Evolutionary conservation across 1,140 invertebrate genomes (phyloP).

Genomic region (Daktulosphaira vitifoliae): DNA sequence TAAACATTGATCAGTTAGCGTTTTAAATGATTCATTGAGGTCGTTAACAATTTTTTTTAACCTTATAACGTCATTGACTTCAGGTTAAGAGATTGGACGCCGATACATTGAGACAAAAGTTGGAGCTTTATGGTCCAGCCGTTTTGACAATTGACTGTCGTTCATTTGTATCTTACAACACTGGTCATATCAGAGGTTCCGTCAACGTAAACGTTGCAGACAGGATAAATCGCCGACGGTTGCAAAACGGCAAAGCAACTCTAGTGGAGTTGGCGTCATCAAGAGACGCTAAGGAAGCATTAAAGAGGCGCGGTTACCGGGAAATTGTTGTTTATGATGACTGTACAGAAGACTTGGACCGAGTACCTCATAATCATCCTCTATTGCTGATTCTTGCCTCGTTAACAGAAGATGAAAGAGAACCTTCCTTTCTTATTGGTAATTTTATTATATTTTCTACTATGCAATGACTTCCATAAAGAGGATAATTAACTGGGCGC

Average conservation of each 20-base stretch:
- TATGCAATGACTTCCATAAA: too few relatives aligned
- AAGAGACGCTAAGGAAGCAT: constrained; percentile 54
- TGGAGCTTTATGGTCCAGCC: constrained; percentile 35
- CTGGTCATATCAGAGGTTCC: constrained; percentile 60
- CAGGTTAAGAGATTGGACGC: constrained; percentile 38
- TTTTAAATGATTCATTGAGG: too few relatives aligned
- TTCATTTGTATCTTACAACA: constrained; percentile 62
- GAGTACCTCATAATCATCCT: constrained; percentile 52
- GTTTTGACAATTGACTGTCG: constrained; percentile 60
- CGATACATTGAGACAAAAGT: constrained; percentile 41
- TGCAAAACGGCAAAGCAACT: constrained; percentile 58
- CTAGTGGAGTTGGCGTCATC: constrained; percentile 58
- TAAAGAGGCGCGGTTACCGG: constrained; percentile 49
- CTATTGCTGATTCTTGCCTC: constrained; percentile 58
- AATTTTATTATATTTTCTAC: too few relatives aligned
- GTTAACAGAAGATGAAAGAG: constrained; percentile 59
- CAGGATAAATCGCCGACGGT: constrained; percentile 57
- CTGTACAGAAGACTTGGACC: constrained; percentile 52
- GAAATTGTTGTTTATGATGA: constrained; percentile 66
- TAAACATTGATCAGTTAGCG: too few relatives aligned
- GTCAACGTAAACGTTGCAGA: constrained; percentile 70
- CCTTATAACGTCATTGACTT: too few relatives aligned
- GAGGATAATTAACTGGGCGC: too few relatives aligned
- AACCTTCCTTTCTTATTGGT: constrained; percentile 62
- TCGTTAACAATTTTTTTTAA: too few relatives aligned